These are phyloP conservation scores for Watsonalla cultraria DNA, from an alignment of 2,888 invertebrate genomes.

Conservation along the genomic window DNA sequence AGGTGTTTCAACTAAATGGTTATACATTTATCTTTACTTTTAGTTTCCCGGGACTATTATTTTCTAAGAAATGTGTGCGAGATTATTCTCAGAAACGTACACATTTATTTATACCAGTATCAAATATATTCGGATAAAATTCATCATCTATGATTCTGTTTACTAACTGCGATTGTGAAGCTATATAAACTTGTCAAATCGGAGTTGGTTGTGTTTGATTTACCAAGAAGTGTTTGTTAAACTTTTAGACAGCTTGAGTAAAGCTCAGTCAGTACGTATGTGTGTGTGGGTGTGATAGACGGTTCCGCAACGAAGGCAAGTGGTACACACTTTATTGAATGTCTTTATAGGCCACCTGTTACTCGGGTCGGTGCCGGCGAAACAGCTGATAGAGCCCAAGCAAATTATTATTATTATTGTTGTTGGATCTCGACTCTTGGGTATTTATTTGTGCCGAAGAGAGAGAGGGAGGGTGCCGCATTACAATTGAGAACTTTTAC, in stretches of 20 bases:
- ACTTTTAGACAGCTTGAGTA: slow-evolving; percentile 26
- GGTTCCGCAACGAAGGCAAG: slow-evolving; percentile 71
- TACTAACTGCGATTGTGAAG: not conserved
- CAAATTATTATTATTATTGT: slow-evolving; percentile 73
- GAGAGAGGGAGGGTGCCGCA: slow-evolving; percentile 40
- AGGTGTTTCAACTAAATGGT: too few species aligned
- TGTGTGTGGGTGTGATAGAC: slow-evolving; percentile 53
- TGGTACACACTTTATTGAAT: slow-evolving; percentile 76
- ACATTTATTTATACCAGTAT: too few species aligned
- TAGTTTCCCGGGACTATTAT: too few species aligned
- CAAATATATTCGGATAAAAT: too few species aligned
- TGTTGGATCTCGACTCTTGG: slow-evolving; percentile 67
- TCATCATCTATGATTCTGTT: slow-evolving; percentile 6
- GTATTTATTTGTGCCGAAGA: slow-evolving; percentile 71
- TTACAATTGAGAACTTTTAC: slow-evolving; percentile 51
- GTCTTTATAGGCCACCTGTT: slow-evolving; percentile 80
- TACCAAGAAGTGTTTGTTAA: slow-evolving; percentile 11
- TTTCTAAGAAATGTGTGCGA: too few species aligned
- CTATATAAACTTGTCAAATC: not conserved
- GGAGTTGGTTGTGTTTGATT: not conserved
- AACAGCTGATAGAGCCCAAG: slow-evolving; percentile 75
- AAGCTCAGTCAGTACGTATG: slow-evolving; percentile 24
- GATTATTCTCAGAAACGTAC: too few species aligned
- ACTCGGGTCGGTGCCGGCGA: slow-evolving; percentile 72
- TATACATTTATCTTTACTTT: too few species aligned